Base-by-base conservation (phyloP, 1,140 invertebrate species). In the Thaumetopoea pityocampa region DNA sequence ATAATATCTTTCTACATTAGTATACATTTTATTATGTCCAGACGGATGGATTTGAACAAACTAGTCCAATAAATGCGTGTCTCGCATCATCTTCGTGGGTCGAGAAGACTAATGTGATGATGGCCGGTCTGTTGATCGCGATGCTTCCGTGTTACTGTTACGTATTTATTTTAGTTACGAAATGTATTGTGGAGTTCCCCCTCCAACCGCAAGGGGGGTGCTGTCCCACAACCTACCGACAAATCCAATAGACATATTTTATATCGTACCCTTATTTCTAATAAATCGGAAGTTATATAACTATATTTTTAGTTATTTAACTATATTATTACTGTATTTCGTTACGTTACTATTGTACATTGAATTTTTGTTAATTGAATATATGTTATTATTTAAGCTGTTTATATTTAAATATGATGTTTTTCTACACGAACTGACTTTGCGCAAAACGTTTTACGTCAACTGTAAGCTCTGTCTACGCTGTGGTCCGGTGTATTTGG, bases 1-100 rank as follows among this genome's bases (percentile, higher is more conserved):
- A 83, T 83, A 78, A 81, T 82, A 80, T 79, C 72, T 76, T 81
- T 80, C 76, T 83, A 80, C 69, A 74, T 82, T 79, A 79, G 69
- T 77, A 77, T 80, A 77, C 69, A 77, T 70, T 68, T 66, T 65
- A 64, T 68, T 57, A 58, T 70, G 72, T 81, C 76, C 73, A 73
- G 58, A 72, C 60, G 73, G 59, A 72, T 73, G 69, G 71, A 81
- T 73, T 82, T 73, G 79, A 84, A 72, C 69, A 79, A 84, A 77
- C 79, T 84, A 84, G 79, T 84, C 79, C 74, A 67, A 73, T 72
- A 62, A 67, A 41, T 49, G 59, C 51, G 66, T 63, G 61, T 63
- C 45, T 61, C 38, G 51, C 46, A 49, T 50, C 53, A 45, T 43
- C 49, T 45, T 56, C 47, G 51, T 47, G 40, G 63, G 38, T 51